Base-by-base conservation (phyloP, 2,797 vertebrate species). In the Acanthiza pusilla region DNA sequence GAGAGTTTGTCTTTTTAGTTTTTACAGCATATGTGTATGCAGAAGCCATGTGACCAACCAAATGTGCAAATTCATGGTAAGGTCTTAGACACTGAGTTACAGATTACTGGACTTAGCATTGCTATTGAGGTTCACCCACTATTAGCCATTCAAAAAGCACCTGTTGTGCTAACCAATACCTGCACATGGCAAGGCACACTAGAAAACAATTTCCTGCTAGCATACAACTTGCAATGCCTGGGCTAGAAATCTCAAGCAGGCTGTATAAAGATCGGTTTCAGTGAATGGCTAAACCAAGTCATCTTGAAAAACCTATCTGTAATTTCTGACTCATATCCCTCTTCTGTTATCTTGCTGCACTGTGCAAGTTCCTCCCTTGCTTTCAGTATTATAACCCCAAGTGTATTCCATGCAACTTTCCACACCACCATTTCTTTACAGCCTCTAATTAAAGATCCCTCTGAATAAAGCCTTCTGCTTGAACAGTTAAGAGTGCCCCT, bases 371-470 rank as follows among this genome's bases (percentile, higher is more conserved):
- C 45, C 32, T 77, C 54, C 4, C 40, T 80, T 84, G 47, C 55
- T 87, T 91, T 92, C 51, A 55, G 74, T 87, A 43, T 68, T 57
- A 58, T 71, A 94, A 89, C 38, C 43, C 22, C 4, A 5, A 88
- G 25, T 25, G 47, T 73, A 55, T 75, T 77, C 58, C 79, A 6
- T 19, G 18, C 22, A 43, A 12, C 23, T 76, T 84, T 77, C 62
- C 48, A 82, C 36, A 62, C 25, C 16, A 67, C 19, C 10, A 13
- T 93, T 90, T 92, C 51, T 85, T 89, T 92, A 66, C 55, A 85
- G 13, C 51, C 82, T 70, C 62, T 88, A 90, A 81, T 96, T 90
- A 90, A 86, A 93, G 54, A 68, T 60, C 42, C 13, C 4, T 74
- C 26, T 91, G 72, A 93, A 80, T 85, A 88, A 95, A 80, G 38